Evolutionary conservation across 2,888 invertebrate genomes (phyloP).

Genomic region (Drosophila neotestacea): DNA sequence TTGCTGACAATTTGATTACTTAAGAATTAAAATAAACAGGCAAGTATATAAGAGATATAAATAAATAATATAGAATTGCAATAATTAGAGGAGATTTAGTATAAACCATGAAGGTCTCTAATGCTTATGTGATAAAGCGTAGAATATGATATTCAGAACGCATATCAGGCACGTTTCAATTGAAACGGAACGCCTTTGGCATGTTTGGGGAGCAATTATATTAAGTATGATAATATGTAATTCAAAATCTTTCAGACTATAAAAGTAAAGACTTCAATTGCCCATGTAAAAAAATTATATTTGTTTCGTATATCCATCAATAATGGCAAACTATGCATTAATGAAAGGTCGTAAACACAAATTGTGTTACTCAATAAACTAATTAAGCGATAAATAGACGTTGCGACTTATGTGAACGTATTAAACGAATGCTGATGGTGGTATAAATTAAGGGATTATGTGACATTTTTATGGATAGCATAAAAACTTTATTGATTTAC

Average conservation of each 20-base stretch:
- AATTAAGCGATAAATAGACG: conserved; percentile 68
- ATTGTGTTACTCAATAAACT: conserved; percentile 52
- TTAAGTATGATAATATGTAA: too few species aligned
- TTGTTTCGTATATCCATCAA: conserved; percentile 11
- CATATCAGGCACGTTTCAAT: conserved; percentile 13
- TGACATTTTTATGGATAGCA: conserved; percentile 63
- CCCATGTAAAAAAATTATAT: conserved; percentile 36
- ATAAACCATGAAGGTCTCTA: background rate
- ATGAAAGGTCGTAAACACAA: conserved; percentile 54
- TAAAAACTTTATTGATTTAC: conserved; percentile 63
- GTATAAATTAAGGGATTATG: conserved; percentile 56
- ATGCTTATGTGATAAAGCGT: conserved; percentile 13
- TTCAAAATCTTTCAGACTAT: background rate
- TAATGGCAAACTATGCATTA: conserved; percentile 37
- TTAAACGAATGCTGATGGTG: conserved; percentile 36
- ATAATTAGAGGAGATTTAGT: background rate
- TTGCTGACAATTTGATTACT: conserved; percentile 6
- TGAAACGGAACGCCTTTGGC: conserved; percentile 14
- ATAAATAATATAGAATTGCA: background rate
- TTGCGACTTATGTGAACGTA: conserved; percentile 30
- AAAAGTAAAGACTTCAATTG: conserved; percentile 16
- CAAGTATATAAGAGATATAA: background rate
- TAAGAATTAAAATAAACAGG: background rate
- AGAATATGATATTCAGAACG: conserved; percentile 21
- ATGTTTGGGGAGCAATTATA: conserved; percentile 24